Conservation (phyloP, 2,888 invertebrate genomes). For the Sphaeridia pumilis region DNA sequence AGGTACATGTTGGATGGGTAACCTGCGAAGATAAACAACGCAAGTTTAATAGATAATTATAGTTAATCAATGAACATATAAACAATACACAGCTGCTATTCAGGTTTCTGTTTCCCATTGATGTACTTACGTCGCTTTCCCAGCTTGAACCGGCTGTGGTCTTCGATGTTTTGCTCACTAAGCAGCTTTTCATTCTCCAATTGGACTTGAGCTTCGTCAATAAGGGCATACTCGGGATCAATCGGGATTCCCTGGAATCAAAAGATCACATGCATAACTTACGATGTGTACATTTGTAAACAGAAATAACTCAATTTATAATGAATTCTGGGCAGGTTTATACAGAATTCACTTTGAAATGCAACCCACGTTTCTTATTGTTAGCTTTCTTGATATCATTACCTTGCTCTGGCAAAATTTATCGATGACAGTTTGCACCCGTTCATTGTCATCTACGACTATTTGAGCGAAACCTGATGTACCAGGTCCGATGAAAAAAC, state of each 20-base stretch:
- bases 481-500: conserved; percentile 27
- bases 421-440: conserved; percentile 7
- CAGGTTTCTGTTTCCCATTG: neutral
- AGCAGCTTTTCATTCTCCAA: conserved; percentile 37
- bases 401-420: conserved; percentile 12
- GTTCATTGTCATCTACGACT: conserved; percentile 8
- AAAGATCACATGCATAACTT: too few relatives aligned
- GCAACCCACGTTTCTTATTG: neutral
- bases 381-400: too few relatives aligned
- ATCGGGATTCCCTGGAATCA: conserved; percentile 23
- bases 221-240: conserved; percentile 36
- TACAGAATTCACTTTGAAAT: neutral
- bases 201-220: conserved; percentile 34
- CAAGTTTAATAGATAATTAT: neutral
- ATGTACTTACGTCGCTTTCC: conserved; percentile 36
- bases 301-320: too few relatives aligned
- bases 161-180: conserved; percentile 33
- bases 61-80: neutral
- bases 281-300: too few relatives aligned
- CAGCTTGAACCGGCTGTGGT: conserved; percentile 38
- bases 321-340: too few relatives aligned
- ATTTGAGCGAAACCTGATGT: conserved; percentile 13
- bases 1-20: conserved; percentile 7
- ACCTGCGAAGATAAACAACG: conserved; percentile 5
- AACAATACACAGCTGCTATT: neutral